phyloP scores from a whole-genome alignment of 1,140 invertebrate species.

The Probaryconus sp. region DNA sequence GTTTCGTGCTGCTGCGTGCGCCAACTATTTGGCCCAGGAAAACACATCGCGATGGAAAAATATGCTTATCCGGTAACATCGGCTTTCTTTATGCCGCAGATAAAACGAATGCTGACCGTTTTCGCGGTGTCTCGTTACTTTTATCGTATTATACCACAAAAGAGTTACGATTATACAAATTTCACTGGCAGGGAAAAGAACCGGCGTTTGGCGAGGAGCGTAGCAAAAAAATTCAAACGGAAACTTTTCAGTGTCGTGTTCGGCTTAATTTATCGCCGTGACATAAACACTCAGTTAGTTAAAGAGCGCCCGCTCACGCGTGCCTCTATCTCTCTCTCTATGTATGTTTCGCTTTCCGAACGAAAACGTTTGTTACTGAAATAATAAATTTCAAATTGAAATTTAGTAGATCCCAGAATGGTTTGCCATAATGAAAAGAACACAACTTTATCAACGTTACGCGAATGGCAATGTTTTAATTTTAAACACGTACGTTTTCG shows the following conservation, averaged over 20 bases:
- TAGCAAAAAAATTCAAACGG: neutral
- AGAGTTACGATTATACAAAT: constrained; percentile 27
- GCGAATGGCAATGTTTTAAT: too few species aligned
- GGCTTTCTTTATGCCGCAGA: constrained; percentile 40
- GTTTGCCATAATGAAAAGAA: too few species aligned
- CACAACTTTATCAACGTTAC: too few species aligned
- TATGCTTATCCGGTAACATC: constrained; percentile 22
- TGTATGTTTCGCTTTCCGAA: neutral
- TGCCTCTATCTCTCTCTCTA: too few species aligned
- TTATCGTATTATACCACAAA: constrained; percentile 28
- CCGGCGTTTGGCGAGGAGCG: neutral
- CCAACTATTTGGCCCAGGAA: constrained; percentile 17
- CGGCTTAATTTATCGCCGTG: neutral
- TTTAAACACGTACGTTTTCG: too few species aligned
- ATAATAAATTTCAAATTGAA: too few species aligned
- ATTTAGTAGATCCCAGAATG: too few species aligned
- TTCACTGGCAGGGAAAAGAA: constrained; percentile 1
- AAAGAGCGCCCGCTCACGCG: too few species aligned
- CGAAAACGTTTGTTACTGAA: constrained; percentile 13
- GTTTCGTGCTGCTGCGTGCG: constrained; percentile 20
- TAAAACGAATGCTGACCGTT: constrained; percentile 42
- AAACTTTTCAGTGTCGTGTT: neutral
- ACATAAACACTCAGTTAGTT: constrained; percentile 14
- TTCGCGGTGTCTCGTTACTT: constrained; percentile 39
- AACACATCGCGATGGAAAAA: constrained; percentile 29